These are phyloP conservation scores for Eucera pruinosa DNA, from an alignment of 2,888 invertebrate species.

Conservation along the genomic window DNA sequence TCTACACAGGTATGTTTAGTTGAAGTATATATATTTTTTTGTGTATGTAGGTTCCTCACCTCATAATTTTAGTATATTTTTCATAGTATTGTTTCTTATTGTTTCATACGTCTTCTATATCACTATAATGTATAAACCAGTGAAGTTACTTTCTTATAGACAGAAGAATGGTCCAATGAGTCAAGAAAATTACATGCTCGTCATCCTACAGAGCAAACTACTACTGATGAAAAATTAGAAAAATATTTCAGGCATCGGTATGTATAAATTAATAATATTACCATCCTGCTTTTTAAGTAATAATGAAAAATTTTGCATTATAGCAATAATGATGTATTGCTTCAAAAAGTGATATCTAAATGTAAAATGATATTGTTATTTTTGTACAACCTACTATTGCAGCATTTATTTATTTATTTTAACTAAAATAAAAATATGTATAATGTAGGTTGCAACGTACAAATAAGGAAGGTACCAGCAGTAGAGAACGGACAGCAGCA, in stretches of 20 bases:
- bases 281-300: background rate
- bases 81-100: too few species aligned
- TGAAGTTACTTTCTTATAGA: constrained; percentile 83
- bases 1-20: constrained; percentile 89
- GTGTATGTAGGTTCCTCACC: background rate
- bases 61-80: too few species aligned
- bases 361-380: background rate
- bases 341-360: too few species aligned
- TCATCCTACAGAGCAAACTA: constrained; percentile 82
- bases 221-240: constrained; percentile 87
- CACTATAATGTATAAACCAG: constrained; percentile 5
- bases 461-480: constrained; percentile 85
- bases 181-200: constrained; percentile 85
- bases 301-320: background rate
- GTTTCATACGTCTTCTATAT: background rate
- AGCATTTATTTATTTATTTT: background rate
- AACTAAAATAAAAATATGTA: constrained; percentile 11
- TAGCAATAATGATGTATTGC: too few species aligned
- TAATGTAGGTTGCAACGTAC: constrained; percentile 86
- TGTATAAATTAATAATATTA: constrained; percentile 1
- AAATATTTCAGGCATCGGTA: constrained; percentile 85
- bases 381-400: background rate
- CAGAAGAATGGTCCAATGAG: constrained; percentile 88
- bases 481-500: constrained; percentile 84
- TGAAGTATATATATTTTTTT: background rate